A percentile compares a stretch with the other conserved stretches of the same genome.
These are phyloP conservation scores for Rhingia rostrata DNA, from an alignment of 2,888 invertebrate species.

Conservation along the genomic window DNA sequence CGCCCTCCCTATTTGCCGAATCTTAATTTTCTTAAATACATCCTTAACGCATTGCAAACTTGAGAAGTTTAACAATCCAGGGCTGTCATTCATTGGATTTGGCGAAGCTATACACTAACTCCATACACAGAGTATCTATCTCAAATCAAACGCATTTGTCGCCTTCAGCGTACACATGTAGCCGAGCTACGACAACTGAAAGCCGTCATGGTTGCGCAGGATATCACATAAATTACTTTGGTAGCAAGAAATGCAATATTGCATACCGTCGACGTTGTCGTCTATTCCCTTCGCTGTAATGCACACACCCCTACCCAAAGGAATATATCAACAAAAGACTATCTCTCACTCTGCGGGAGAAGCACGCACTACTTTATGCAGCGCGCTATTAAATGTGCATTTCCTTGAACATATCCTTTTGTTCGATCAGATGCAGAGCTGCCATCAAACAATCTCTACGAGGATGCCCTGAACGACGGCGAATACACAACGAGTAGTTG, in stretches of 20 bases:
- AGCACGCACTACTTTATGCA: constrained; percentile 53
- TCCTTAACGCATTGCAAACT: constrained; percentile 13
- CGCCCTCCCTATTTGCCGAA: neutral
- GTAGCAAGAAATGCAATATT: constrained; percentile 6
- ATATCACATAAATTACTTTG: constrained; percentile 42
- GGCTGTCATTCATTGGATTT: constrained; percentile 13
- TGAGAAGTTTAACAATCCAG: constrained; percentile 26
- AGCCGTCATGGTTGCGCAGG: constrained; percentile 16
- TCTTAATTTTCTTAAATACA: neutral
- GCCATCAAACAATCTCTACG: constrained; percentile 21
- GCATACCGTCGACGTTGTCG: neutral
- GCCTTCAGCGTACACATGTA: constrained; percentile 5
- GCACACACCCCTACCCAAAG: neutral
- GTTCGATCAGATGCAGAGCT: constrained; percentile 46
- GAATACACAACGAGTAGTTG: constrained; percentile 1
- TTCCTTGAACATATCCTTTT: constrained; percentile 63
- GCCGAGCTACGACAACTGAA: constrained; percentile 17
- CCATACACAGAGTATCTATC: constrained; percentile 15
- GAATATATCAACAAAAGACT: constrained; percentile 18
- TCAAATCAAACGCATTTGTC: constrained; percentile 49
- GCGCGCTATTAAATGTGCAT: constrained; percentile 58
- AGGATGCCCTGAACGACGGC: neutral
- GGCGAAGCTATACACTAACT: constrained; percentile 1
- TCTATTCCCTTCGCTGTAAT: neutral
- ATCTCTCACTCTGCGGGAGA: neutral